Conservation (phyloP, 2,797 vertebrate species). For the Hybognathus amarus region DNA sequence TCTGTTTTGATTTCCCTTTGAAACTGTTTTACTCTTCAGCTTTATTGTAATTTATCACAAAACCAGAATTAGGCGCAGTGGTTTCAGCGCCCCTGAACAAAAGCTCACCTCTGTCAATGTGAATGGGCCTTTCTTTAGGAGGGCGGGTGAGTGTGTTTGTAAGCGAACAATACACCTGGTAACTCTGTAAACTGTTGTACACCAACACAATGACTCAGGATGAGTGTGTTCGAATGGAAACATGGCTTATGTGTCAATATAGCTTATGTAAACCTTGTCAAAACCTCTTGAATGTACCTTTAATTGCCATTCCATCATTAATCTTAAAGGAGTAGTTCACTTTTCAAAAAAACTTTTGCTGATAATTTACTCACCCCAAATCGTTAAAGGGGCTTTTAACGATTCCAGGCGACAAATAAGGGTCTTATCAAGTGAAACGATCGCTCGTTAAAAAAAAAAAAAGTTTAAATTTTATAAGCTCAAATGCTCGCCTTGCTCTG, state of each 20-base stretch:
- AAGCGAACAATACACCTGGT: conserved; percentile 60
- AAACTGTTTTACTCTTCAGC: conserved; percentile 20
- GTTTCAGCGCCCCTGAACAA: conserved; percentile 43
- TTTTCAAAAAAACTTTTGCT: too few relatives aligned
- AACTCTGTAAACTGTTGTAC: conserved; percentile 71
- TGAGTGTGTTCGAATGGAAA: conserved; percentile 59
- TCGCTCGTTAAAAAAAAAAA: too few relatives aligned
- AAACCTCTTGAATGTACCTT: conserved; percentile 49
- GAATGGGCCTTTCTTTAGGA: conserved; percentile 54
- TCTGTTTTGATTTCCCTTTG: conserved; percentile 36
- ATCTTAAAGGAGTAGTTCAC: too few relatives aligned
- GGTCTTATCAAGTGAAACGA: too few relatives aligned
- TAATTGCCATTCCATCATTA: conserved; percentile 57
- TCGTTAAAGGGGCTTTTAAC: too few relatives aligned
- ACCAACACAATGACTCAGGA: conserved; percentile 68
- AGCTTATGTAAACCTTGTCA: conserved; percentile 62
- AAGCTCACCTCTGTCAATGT: conserved; percentile 32
- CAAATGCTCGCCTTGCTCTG: too few relatives aligned
- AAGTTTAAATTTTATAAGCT: too few relatives aligned
- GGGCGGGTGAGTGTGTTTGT: conserved; percentile 42
- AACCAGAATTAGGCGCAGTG: background rate
- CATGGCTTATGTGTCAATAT: conserved; percentile 64
- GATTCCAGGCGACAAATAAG: too few relatives aligned
- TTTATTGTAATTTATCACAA: conserved; percentile 29
- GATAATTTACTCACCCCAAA: too few relatives aligned